Conservation (phyloP, 2,888 invertebrate genomes). For the Ceriagrion tenellum region DNA sequence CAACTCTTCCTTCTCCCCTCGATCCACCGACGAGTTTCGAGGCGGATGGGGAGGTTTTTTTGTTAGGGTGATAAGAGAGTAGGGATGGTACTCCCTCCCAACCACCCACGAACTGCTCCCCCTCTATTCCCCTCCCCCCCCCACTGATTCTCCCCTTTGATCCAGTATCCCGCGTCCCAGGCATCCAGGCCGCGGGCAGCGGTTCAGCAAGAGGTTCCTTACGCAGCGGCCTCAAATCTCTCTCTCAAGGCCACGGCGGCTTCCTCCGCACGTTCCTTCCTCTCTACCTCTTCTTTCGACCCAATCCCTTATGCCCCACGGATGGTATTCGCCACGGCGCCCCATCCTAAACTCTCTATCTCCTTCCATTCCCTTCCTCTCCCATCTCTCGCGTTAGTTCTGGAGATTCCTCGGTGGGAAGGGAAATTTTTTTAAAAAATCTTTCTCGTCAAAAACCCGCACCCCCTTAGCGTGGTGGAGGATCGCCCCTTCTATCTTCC, state of each 20-base stretch:
- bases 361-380: too few species aligned
- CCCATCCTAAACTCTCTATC: too few species aligned
- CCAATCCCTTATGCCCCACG: too few species aligned
- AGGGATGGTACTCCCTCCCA: not conserved
- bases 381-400: not conserved
- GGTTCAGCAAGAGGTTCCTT: not conserved
- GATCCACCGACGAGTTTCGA: not conserved
- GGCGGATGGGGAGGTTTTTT: not conserved
- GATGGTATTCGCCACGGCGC: too few species aligned
- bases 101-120: not conserved
- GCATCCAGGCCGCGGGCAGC: not conserved
- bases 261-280: not conserved
- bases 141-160: too few species aligned
- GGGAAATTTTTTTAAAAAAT: too few species aligned
- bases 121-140: not conserved
- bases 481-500: too few species aligned
- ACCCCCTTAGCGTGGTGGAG: too few species aligned
- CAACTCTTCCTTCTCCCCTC: not conserved
- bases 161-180: not conserved
- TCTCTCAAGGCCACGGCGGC: not conserved
- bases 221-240: not conserved
- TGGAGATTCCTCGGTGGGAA: not conserved
- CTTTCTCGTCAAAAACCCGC: too few species aligned
- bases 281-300: not conserved
- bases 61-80: too few species aligned